Base-by-base conservation (phyloP, 2,113 vertebrate species). In the Chamaea fasciata region DNA sequence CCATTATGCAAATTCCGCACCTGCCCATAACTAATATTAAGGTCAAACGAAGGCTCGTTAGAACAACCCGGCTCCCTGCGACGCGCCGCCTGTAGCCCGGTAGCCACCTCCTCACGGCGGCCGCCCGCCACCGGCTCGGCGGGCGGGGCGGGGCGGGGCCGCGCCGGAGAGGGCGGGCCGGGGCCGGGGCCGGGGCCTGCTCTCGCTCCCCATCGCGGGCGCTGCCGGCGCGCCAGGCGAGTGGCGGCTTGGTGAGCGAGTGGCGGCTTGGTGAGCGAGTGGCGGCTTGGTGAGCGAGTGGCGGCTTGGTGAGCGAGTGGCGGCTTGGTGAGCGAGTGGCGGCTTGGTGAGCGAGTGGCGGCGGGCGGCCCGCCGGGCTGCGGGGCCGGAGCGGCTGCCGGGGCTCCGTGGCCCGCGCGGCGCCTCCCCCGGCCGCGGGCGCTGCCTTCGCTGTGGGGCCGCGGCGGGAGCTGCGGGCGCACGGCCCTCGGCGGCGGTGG, bases 61-160 rank as follows among this genome's bases (percentile, higher is more conserved):
- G 20, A 6, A 33, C 11, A 63, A 13, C 1, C 9, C 23, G 0
- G 31, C 31, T 11, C 47, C 0, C 18, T 0, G 1, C 28, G 7
- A n/a, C n/a, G n/a, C n/a, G n/a, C n/a, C n/a, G n/a, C n/a, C n/a
- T n/a, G n/a, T n/a, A n/a, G n/a, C n/a, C n/a, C n/a, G n/a, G n/a
- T n/a, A n/a, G n/a, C n/a, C n/a, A 7, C 4, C 33, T 0, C 46
- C 73, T 49, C 63, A 27, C 11, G 6, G 33, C 31, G 3, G 21
- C 31, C 13, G 80, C 33, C 30, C 69, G 39, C 46, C 49, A 4
- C 6, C 35, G 63, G 47, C 53, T 14, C 4, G 13, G 52, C 46
- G 4, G 28, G 37, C 5, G 49, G 46, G 19, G 22, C 47, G 16
- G 4, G 30, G 39, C 5, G 50, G 46, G 27, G 19, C 37, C 12